Conservation (phyloP, 1,140 invertebrate genomes). For the Venturia canescens region DNA sequence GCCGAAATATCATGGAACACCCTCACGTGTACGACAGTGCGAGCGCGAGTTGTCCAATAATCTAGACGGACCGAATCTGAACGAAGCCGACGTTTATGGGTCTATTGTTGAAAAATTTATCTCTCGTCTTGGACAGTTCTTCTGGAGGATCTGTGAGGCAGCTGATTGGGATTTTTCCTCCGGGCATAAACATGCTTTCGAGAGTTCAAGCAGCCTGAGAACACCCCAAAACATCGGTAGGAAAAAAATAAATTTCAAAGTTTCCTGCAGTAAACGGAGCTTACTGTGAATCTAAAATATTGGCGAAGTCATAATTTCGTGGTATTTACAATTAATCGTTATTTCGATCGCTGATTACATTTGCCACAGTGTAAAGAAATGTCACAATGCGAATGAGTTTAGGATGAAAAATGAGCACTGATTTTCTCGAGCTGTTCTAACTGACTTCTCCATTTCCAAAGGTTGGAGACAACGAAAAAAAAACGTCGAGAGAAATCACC, state of each 20-base stretch:
- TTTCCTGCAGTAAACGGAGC: too few relatives aligned
- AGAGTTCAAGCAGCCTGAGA: not conserved
- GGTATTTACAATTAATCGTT: too few relatives aligned
- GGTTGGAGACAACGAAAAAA: conserved; percentile 31
- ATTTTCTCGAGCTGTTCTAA: conserved; percentile 30
- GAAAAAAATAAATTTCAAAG: not conserved
- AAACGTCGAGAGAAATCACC: conserved; percentile 61
- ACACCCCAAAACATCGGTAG: not conserved
- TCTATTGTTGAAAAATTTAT: conserved; percentile 62
- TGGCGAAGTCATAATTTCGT: too few relatives aligned
- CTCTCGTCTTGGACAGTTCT: conserved; percentile 58
- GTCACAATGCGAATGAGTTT: too few relatives aligned
- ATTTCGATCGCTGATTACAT: too few relatives aligned
- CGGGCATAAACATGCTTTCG: not conserved
- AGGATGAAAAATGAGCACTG: not conserved
- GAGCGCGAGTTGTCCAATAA: too few relatives aligned
- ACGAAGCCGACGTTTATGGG: conserved; percentile 42
- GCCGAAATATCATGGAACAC: not conserved
- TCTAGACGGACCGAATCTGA: conserved; percentile 1
- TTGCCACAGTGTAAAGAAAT: too few relatives aligned
- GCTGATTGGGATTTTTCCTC: conserved; percentile 72
- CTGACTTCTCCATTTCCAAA: not conserved
- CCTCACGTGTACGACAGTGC: conserved; percentile 32
- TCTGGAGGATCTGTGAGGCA: conserved; percentile 65
- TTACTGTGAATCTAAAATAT: too few relatives aligned